Percentiles rank a stretch among this genome's conserved stretches.
Conservation (phyloP, 2,888 invertebrate genomes). For the Patella ulyssiponensis region DNA sequence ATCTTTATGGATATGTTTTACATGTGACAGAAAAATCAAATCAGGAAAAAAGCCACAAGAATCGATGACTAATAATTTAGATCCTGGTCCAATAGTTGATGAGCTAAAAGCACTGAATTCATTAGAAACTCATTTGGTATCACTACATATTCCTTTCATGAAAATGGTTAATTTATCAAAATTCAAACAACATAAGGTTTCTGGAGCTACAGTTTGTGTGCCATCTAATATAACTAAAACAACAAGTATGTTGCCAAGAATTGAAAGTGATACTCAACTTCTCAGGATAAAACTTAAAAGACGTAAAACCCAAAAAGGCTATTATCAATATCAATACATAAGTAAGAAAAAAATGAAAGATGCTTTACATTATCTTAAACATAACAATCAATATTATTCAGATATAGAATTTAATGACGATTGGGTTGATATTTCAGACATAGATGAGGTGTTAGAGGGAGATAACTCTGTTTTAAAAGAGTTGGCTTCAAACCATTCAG, state of each 20-base stretch:
- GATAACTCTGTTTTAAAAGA: neutral
- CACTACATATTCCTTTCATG: constrained; percentile 32
- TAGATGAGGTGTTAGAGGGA: neutral
- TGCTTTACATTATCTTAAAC: constrained; percentile 8
- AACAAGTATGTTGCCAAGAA: neutral
- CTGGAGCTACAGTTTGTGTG: constrained; percentile 31
- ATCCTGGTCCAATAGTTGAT: neutral
- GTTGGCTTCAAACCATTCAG: neutral
- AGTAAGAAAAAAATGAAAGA: neutral
- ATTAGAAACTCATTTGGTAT: constrained; percentile 31
- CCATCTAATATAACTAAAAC: constrained; percentile 11
- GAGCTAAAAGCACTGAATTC: constrained; percentile 24
- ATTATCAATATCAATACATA: neutral
- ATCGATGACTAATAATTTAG: constrained; percentile 19
- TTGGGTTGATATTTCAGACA: neutral
- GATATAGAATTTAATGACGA: constrained; percentile 8
- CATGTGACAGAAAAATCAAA: constrained; percentile 22
- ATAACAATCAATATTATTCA: constrained; percentile 8
- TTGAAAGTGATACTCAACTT: neutral
- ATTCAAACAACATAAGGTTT: constrained; percentile 24
- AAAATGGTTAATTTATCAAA: constrained; percentile 28
- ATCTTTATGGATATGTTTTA: constrained; percentile 13
- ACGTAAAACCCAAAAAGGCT: neutral
- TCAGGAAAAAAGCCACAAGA: constrained; percentile 19
- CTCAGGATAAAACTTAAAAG: neutral